Percentiles rank a stretch among this genome's conserved stretches.
phyloP scores from a whole-genome alignment of 1,140 invertebrate genomes.

The Laupala kohalensis region DNA sequence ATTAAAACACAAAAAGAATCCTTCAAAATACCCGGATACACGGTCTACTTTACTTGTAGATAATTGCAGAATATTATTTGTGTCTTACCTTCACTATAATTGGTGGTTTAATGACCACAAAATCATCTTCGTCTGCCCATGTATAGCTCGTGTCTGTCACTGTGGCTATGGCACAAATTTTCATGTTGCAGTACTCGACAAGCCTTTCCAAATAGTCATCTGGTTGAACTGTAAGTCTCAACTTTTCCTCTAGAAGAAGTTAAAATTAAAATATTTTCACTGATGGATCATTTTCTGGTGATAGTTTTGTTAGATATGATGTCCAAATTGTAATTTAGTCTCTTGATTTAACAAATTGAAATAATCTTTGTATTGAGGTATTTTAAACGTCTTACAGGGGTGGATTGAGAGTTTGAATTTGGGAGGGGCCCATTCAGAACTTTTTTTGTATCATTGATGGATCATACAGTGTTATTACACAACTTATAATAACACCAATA shows the following conservation, averaged over 20 bases:
- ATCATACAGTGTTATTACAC: too few species aligned
- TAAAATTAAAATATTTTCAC: background rate
- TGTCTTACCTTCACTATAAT: conserved; percentile 44
- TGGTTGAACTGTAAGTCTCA: conserved; percentile 40
- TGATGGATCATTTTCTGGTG: too few species aligned
- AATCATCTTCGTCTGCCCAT: conserved; percentile 62
- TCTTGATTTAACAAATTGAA: too few species aligned
- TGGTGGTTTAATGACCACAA: conserved; percentile 53
- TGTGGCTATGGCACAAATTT: conserved; percentile 51
- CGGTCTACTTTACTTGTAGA: background rate
- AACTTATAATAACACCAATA: too few species aligned
- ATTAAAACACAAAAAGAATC: background rate
- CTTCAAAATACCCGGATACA: background rate
- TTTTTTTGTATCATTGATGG: too few species aligned
- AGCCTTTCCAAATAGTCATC: conserved; percentile 56
- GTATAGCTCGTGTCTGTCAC: conserved; percentile 58
- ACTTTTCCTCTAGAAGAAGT: conserved; percentile 37
- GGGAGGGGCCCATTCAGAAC: too few species aligned
- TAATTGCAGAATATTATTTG: too few species aligned
- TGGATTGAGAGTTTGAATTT: too few species aligned
- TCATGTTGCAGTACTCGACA: conserved; percentile 62
- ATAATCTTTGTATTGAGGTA: too few species aligned
- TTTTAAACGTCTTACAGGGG: too few species aligned
- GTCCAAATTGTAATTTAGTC: too few species aligned
- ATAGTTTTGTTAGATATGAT: too few species aligned